Percentiles rank a stretch among this genome's conserved stretches.
Evolutionary conservation across 1,140 invertebrate genomes (phyloP).

Genomic region (Bursaphelenchus mucronatus): DNA sequence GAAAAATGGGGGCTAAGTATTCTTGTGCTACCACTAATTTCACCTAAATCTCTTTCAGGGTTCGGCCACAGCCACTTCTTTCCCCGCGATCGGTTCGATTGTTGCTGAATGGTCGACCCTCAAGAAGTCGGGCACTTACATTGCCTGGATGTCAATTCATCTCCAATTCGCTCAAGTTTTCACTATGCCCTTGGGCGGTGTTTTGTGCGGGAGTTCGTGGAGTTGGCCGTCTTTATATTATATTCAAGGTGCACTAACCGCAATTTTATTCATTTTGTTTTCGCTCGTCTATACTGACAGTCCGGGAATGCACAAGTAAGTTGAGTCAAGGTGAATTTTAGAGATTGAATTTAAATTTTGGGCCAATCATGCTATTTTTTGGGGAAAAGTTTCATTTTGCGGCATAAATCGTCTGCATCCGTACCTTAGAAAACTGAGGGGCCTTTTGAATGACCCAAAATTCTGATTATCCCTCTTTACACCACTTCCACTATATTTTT

Average conservation of each 20-base stretch:
- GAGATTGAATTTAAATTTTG: too few species aligned
- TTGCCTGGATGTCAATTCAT: slow-evolving; percentile 49
- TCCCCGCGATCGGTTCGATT: slow-evolving; percentile 49
- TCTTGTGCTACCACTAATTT: too few species aligned
- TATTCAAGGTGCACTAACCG: slow-evolving; percentile 38
- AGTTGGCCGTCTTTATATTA: slow-evolving; percentile 50
- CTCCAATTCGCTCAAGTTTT: slow-evolving; percentile 49
- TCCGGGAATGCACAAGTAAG: slow-evolving; percentile 35
- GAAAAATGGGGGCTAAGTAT: too few species aligned
- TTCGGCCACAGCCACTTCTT: slow-evolving; percentile 47
- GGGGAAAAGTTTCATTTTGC: too few species aligned
- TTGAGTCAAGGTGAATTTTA: too few species aligned
- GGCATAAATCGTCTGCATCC: too few species aligned
- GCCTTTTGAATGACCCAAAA: too few species aligned
- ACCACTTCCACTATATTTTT: too few species aligned
- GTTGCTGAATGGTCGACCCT: slow-evolving; percentile 49
- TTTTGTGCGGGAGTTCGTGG: slow-evolving; percentile 37
- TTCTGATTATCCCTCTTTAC: too few species aligned
- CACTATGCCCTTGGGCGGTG: slow-evolving; percentile 47
- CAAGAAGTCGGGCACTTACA: slow-evolving; percentile 40
- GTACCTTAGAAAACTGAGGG: too few species aligned
- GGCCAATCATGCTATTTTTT: too few species aligned
- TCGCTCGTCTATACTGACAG: slow-evolving; percentile 41
- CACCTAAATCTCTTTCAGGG: slow-evolving; percentile 39
- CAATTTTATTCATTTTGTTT: slow-evolving; percentile 34